Evolutionary conservation across 2,113 vertebrate species (phyloP).

Genomic region (Rhombomys opimus): DNA sequence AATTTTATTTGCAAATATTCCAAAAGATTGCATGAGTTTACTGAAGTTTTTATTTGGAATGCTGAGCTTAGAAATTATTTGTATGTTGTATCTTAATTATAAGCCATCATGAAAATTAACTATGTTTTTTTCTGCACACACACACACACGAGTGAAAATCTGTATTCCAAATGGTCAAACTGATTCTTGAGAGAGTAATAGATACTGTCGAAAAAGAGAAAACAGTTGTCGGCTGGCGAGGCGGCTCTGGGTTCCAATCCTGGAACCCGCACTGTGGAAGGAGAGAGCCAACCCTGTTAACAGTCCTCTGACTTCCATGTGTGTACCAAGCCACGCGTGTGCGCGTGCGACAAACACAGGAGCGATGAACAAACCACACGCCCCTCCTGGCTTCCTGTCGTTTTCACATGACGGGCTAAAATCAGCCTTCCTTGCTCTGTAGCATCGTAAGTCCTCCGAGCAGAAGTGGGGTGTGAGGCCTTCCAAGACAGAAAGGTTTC

Average conservation of each 20-base stretch:
- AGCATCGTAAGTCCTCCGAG: not conserved
- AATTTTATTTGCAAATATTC: constrained; percentile 56
- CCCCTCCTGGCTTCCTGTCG: not conserved
- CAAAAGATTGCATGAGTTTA: constrained; percentile 5
- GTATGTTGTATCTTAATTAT: constrained; percentile 44
- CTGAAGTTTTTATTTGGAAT: constrained; percentile 14
- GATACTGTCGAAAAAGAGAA: not conserved
- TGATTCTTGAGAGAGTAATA: not conserved
- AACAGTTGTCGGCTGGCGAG: not conserved
- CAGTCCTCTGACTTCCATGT: not conserved
- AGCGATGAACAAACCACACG: not conserved
- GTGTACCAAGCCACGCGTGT: not conserved
- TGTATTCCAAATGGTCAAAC: not conserved
- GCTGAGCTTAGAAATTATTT: constrained; percentile 40
- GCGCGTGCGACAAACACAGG: not conserved
- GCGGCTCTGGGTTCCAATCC: not conserved
- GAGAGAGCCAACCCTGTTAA: not conserved
- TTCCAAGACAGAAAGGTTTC: not conserved
- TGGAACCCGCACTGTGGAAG: not conserved
- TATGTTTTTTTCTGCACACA: not conserved
- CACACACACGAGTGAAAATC: not conserved
- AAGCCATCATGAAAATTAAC: not conserved
- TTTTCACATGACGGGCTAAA: not conserved
- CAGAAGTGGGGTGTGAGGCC: not conserved
- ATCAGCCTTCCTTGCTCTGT: not conserved